Conservation (phyloP, 1,140 invertebrate genomes). For the Amyelois transitella region DNA sequence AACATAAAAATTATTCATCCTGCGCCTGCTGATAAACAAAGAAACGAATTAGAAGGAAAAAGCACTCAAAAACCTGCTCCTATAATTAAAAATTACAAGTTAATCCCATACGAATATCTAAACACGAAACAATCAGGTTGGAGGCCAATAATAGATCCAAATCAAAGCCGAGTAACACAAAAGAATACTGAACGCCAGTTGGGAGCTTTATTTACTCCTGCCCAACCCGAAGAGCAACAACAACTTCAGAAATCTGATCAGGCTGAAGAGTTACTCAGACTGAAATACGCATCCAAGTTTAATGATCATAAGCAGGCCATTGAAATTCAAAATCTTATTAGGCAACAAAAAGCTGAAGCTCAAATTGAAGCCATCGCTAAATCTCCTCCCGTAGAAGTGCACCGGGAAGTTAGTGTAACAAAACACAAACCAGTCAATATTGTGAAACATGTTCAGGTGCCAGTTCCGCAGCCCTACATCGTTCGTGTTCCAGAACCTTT, state of each 20-base stretch:
- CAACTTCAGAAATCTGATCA: constrained; percentile 2
- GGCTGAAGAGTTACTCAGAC: not conserved
- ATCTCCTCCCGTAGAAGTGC: constrained; percentile 20
- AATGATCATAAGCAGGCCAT: constrained; percentile 28
- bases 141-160: not conserved
- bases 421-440: constrained; percentile 13
- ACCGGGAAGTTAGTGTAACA: constrained; percentile 24
- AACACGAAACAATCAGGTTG: not conserved
- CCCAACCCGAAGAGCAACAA: constrained; percentile 14
- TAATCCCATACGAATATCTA: constrained; percentile 16
- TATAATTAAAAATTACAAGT: constrained; percentile 12
- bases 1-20: constrained; percentile 3
- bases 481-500: constrained; percentile 27
- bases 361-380: constrained; percentile 17
- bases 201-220: not conserved
- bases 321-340: constrained; percentile 31
- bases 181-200: not conserved
- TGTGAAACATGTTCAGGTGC: constrained; percentile 27
- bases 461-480: constrained; percentile 25
- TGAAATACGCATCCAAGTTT: constrained; percentile 32
- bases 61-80: constrained; percentile 1
- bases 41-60: not conserved
- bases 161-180: not conserved
- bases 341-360: constrained; percentile 33
- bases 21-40: not conserved